Base-by-base conservation (phyloP, 2,113 vertebrate genomes). In the Hiodon alosoides region DNA sequence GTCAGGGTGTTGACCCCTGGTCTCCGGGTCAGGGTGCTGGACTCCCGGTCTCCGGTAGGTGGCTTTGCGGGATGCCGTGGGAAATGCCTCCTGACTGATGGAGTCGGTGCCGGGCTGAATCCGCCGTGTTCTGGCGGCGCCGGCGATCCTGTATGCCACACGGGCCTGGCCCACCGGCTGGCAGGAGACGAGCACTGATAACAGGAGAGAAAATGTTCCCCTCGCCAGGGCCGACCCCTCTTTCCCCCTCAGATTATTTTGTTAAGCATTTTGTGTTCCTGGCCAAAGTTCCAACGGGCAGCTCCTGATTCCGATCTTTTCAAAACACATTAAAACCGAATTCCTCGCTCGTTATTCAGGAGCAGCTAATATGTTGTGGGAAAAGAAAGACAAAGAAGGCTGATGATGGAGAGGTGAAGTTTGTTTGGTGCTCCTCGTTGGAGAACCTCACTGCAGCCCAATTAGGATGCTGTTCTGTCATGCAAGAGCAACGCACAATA, bases 31-130 rank as follows among this genome's bases (percentile, higher is more conserved):
- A 13, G 54, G 8, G 7, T 14, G 11, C 67, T 71, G 76, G 73
- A 61, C 54, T 67, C 8, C 8, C 51, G 48, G 58, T 73, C 64
- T 11, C 52, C 58, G 51, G 77, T 53, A 46, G 62, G 57, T 75
- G 76, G 82, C 82, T 85, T 77, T 60, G 80, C 78, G 64, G 86
- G 81, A 84, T 84, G 80, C 84, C 82, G 85, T 76, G 86, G 86
- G 87, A 89, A 88, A 90, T 90, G 80, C 84, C 82, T 82, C 76
- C 75, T 64, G 59, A 79, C 72, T 87, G 81, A 88, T 78, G 77
- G 83, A 85, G 79, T 61, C 10, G n/a, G 76, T 79, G 4, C 69
- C 4, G 72, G 59, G 66, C 74, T 66, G 17, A 62, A 65, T 81
- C 71, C 83, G 84, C 83, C 79, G 79, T 77, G 78, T 65, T 65